Percentiles rank a stretch among this genome's conserved stretches.
Evolutionary conservation across 2,113 vertebrate species (phyloP).

Genomic region (Vimba vimba): DNA sequence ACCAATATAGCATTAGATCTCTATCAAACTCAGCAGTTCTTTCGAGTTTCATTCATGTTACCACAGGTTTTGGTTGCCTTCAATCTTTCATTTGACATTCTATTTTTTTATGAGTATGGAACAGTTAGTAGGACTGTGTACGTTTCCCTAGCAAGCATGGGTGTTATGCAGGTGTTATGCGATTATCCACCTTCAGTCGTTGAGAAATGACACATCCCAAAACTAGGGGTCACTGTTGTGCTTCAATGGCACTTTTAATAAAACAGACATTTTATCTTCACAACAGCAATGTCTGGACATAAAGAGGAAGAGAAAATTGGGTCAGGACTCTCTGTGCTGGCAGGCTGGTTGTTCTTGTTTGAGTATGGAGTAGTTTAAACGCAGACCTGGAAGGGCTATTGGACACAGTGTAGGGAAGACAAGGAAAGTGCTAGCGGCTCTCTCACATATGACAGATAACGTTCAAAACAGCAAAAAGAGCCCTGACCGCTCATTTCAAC

Average conservation of each 20-base stretch:
- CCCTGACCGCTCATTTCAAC: conserved; percentile 61
- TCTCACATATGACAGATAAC: conserved; percentile 55
- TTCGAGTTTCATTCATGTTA: not conserved
- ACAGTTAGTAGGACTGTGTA: not conserved
- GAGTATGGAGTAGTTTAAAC: conserved; percentile 71
- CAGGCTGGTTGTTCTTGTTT: conserved; percentile 76
- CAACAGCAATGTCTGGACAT: conserved; percentile 85
- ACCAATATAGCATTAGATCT: not conserved
- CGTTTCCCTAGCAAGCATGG: too few species aligned
- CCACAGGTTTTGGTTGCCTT: not conserved
- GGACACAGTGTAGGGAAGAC: conserved; percentile 67
- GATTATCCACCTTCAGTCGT: conserved; percentile 21
- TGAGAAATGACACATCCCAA: conserved; percentile 70
- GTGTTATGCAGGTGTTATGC: too few species aligned
- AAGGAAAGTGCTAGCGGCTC: conserved; percentile 61
- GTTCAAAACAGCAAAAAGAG: conserved; percentile 70
- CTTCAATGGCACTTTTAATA: conserved; percentile 85
- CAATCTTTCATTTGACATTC: not conserved
- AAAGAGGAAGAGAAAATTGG: conserved; percentile 70
- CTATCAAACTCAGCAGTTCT: not conserved
- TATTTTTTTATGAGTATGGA: too few species aligned
- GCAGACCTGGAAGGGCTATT: conserved; percentile 68
- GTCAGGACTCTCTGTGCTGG: conserved; percentile 74
- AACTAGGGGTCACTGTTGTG: conserved; percentile 79
- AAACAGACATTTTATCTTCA: conserved; percentile 86